Evolutionary conservation across 2,888 invertebrate genomes (phyloP).

Genomic region (Willowsia nigromaculata): DNA sequence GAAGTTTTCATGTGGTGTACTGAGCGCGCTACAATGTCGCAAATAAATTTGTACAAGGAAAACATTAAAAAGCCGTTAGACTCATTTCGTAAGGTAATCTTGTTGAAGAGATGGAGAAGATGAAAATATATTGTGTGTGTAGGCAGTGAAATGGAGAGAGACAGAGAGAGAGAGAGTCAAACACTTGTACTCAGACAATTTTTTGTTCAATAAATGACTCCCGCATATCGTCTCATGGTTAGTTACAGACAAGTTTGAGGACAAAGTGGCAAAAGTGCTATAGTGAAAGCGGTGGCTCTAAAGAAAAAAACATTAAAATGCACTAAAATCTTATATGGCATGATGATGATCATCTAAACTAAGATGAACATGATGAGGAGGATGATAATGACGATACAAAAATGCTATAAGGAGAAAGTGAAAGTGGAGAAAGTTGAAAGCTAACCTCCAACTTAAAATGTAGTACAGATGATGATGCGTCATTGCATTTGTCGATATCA

Average conservation of each 20-base stretch:
- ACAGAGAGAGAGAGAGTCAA: not conserved
- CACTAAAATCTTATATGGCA: conserved; percentile 58
- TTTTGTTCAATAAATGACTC: not conserved
- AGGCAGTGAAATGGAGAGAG: not conserved
- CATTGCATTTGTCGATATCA: not conserved
- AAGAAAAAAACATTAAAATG: conserved; percentile 62
- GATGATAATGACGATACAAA: not conserved
- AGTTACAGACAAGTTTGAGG: too few species aligned
- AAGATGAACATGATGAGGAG: not conserved
- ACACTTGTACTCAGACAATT: not conserved
- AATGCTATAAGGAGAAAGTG: not conserved
- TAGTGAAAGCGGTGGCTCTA: not conserved
- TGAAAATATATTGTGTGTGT: not conserved
- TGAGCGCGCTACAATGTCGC: not conserved
- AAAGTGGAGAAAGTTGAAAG: not conserved
- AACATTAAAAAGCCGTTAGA: conserved; percentile 69
- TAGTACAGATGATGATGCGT: conserved; percentile 16
- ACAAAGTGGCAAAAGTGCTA: not conserved
- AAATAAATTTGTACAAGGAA: conserved; percentile 48
- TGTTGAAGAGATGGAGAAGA: conserved; percentile 33
- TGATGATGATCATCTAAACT: conserved; percentile 12
- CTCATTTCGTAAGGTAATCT: conserved; percentile 61
- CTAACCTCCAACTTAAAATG: not conserved
- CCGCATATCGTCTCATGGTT: too few species aligned
- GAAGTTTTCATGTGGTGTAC: conserved; percentile 6